Percentiles rank a stretch among this genome's conserved stretches.
Evolutionary conservation across 2,888 invertebrate species (phyloP).

Genomic region (Amiota mariae): DNA sequence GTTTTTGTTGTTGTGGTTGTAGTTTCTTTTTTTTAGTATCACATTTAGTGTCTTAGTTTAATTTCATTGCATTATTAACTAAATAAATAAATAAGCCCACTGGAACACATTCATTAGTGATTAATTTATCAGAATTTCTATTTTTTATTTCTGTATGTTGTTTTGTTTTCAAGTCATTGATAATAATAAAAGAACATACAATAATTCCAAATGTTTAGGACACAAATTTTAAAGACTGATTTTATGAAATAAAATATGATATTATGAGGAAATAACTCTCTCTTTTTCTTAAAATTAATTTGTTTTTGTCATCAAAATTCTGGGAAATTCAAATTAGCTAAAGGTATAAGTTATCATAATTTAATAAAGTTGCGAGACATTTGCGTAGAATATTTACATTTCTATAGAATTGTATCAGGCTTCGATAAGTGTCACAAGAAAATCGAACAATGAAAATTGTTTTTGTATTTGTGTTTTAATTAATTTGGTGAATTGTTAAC

Average conservation of each 20-base stretch:
- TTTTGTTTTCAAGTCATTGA: not conserved
- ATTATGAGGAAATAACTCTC: too few relatives aligned
- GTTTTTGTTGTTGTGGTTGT: not conserved
- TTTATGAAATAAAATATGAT: too few relatives aligned
- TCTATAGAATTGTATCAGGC: too few relatives aligned
- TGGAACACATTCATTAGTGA: not conserved
- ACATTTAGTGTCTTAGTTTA: not conserved
- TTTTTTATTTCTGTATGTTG: not conserved
- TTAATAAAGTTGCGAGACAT: not conserved
- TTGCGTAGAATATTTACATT: too few relatives aligned
- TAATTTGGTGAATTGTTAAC: too few relatives aligned
- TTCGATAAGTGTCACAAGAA: not conserved
- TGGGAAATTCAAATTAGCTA: not conserved
- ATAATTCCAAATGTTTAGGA: too few relatives aligned
- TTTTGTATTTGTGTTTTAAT: not conserved
- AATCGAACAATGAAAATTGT: not conserved
- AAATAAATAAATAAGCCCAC: not conserved
- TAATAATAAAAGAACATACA: too few relatives aligned
- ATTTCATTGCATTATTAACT: conserved; percentile 10
- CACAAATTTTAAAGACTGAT: too few relatives aligned
- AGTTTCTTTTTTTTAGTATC: not conserved
- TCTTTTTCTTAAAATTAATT: too few relatives aligned
- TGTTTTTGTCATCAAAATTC: not conserved
- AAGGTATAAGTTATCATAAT: not conserved
- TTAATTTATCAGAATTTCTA: too few relatives aligned